Evolutionary conservation across 2,113 vertebrate genomes (phyloP).

Genomic region (Bettongia penicillata): DNA sequence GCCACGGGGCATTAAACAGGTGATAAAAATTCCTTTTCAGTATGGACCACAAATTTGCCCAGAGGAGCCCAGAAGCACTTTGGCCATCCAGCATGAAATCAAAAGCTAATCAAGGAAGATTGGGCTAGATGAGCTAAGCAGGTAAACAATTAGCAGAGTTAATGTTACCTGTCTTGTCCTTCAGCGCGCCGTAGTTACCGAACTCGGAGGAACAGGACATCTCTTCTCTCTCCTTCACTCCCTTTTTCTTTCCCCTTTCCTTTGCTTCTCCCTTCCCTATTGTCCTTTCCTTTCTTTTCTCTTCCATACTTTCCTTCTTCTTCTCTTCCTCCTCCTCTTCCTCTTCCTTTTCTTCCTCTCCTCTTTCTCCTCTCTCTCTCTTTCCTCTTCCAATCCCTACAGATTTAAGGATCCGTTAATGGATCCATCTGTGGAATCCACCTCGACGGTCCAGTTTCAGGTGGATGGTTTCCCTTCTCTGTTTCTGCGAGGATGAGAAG

Average conservation of each 20-base stretch:
- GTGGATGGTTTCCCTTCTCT: neutral
- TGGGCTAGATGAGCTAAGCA: conserved; percentile 78
- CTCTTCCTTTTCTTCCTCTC: neutral
- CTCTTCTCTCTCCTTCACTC: neutral
- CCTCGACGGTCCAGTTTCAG: neutral
- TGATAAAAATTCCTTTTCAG: conserved; percentile 83
- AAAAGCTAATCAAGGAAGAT: conserved; percentile 80
- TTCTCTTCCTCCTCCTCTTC: neutral
- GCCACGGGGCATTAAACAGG: conserved; percentile 82
- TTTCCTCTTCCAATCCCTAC: neutral
- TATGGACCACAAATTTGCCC: conserved; percentile 83
- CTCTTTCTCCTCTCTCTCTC: neutral
- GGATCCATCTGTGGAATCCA: neutral
- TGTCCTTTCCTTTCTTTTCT: neutral
- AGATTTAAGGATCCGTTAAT: neutral
- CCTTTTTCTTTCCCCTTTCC: neutral
- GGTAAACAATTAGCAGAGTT: conserved; percentile 80
- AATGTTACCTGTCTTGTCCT: conserved; percentile 77
- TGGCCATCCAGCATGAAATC: conserved; percentile 85
- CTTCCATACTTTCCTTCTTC: neutral
- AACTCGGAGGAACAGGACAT: neutral
- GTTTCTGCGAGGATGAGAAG: neutral
- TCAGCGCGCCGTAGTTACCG: conserved; percentile 56
- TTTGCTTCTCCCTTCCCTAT: neutral
- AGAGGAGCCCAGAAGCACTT: conserved; percentile 78